Evolutionary conservation across 2,888 invertebrate species (phyloP).

Genomic region (Yponomeuta cagnagella): DNA sequence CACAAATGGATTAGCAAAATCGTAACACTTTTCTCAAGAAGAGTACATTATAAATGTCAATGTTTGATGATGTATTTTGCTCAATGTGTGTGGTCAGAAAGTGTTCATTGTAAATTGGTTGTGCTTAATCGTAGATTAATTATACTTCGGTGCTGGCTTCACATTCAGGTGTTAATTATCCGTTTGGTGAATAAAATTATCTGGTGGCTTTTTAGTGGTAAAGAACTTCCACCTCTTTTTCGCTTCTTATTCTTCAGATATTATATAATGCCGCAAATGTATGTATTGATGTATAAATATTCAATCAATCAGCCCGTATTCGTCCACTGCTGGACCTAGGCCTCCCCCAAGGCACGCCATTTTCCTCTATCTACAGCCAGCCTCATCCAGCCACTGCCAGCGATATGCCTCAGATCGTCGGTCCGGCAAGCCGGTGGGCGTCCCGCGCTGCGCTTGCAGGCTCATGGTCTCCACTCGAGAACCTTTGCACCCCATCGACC

Average conservation of each 20-base stretch:
- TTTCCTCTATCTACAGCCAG: too few relatives aligned
- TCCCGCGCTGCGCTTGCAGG: too few relatives aligned
- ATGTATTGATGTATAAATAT: too few relatives aligned
- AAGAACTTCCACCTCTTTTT: neutral
- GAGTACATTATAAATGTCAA: neutral
- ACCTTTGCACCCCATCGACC: too few relatives aligned
- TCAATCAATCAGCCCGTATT: too few relatives aligned
- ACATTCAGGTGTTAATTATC: neutral
- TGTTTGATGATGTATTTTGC: constrained; percentile 38
- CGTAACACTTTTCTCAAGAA: neutral
- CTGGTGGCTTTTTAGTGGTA: neutral
- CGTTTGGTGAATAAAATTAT: neutral
- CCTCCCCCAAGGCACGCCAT: too few relatives aligned
- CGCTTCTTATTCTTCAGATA: neutral
- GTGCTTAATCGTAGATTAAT: constrained; percentile 14
- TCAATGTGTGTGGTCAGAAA: constrained; percentile 38
- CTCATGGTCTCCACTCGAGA: too few relatives aligned
- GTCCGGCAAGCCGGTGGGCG: too few relatives aligned
- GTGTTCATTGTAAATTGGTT: constrained; percentile 11
- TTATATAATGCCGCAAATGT: neutral
- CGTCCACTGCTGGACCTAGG: too few relatives aligned
- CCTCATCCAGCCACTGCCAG: too few relatives aligned
- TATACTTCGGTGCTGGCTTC: neutral
- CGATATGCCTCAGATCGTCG: too few relatives aligned
- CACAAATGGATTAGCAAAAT: too few relatives aligned